Evolutionary conservation across 2,797 vertebrate species (phyloP).

Genomic region (Eupleurogrammus muticus): DNA sequence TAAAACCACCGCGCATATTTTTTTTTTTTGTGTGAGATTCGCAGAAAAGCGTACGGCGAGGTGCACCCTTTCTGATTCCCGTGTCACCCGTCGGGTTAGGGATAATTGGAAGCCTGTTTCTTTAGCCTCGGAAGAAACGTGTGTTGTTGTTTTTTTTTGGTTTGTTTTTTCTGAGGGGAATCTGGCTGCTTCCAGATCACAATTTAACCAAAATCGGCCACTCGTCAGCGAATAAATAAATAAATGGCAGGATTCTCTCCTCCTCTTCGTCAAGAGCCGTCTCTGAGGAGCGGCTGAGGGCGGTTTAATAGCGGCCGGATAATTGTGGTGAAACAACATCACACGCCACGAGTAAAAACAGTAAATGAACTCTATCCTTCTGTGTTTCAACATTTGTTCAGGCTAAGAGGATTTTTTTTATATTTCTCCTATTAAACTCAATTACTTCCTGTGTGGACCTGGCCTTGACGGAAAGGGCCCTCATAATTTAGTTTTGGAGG

Average conservation of each 20-base stretch:
- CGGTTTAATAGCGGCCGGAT: slow-evolving; percentile 49
- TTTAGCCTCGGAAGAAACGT: background rate
- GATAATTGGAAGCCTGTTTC: background rate
- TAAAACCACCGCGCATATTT: slow-evolving; percentile 72
- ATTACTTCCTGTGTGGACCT: slow-evolving; percentile 76
- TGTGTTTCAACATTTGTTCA: slow-evolving; percentile 62
- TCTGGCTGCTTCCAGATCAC: slow-evolving; percentile 12
- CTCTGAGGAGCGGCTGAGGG: slow-evolving; percentile 39
- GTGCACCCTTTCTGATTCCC: slow-evolving; percentile 8
- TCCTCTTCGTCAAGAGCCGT: slow-evolving; percentile 32
- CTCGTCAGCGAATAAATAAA: slow-evolving; percentile 40
- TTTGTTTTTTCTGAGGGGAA: too few relatives aligned
- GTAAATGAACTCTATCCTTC: slow-evolving; percentile 66
- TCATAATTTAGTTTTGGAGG: slow-evolving; percentile 62
- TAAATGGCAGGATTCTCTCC: slow-evolving; percentile 18
- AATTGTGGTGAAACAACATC: slow-evolving; percentile 61
- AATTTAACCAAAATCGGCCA: slow-evolving; percentile 14
- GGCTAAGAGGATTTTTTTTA: slow-evolving; percentile 51
- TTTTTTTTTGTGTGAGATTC: slow-evolving; percentile 39
- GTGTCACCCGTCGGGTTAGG: background rate
- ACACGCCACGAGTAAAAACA: slow-evolving; percentile 59
- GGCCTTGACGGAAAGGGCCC: slow-evolving; percentile 66
- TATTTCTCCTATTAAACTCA: slow-evolving; percentile 76
- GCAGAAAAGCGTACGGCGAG: too few relatives aligned
- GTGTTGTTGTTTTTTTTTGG: slow-evolving; percentile 19